Evolutionary conservation across 1,140 invertebrate genomes (phyloP).

Genomic region (Chironomus striatipennis): DNA sequence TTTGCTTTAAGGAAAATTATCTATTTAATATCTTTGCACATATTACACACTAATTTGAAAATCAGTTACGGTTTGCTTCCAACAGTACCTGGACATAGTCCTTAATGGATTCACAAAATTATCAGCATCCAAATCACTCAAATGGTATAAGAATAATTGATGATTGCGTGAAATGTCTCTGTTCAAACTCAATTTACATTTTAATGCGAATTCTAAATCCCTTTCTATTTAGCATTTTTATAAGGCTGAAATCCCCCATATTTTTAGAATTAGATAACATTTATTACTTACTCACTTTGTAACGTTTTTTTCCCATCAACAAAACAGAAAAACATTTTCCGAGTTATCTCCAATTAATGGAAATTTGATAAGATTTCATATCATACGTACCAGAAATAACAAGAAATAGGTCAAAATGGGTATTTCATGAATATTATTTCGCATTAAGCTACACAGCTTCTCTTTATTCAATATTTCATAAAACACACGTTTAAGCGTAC

Average conservation of each 20-base stretch:
- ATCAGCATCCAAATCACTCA: neutral
- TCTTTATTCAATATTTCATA: too few species aligned
- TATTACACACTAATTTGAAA: neutral
- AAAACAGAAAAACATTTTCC: neutral
- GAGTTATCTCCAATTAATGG: conserved; percentile 3
- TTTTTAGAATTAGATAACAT: conserved; percentile 20
- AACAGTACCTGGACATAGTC: neutral
- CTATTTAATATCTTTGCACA: neutral
- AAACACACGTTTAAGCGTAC: too few species aligned
- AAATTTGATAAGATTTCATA: neutral
- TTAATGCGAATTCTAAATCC: conserved; percentile 21
- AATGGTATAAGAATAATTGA: conserved; percentile 18
- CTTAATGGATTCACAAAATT: neutral
- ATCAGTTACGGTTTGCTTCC: neutral
- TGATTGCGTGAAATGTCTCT: conserved; percentile 20
- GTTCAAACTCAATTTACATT: conserved; percentile 10
- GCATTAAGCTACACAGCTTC: too few species aligned
- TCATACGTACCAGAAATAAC: neutral
- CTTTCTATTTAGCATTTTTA: conserved; percentile 24
- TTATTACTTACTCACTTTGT: neutral
- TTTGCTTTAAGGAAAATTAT: neutral
- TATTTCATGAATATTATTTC: too few species aligned
- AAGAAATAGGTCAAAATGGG: too few species aligned
- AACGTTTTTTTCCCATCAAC: neutral
- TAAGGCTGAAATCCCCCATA: conserved; percentile 17